Base-by-base conservation (phyloP, 2,113 vertebrate species). In the Phalacrocorax pelagicus region DNA sequence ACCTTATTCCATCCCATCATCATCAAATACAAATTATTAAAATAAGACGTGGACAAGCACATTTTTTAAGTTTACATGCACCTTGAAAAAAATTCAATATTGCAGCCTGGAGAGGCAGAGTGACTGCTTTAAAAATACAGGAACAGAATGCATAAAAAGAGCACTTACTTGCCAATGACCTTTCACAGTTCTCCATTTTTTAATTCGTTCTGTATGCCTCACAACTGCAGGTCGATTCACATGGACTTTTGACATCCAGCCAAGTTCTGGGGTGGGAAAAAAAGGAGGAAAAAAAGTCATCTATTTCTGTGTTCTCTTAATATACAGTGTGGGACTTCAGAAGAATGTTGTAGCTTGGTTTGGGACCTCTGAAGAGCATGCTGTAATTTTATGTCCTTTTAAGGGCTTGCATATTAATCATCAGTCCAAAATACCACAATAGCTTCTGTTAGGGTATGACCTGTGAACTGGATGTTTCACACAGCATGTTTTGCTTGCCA, bases 201-300 rank as follows among this genome's bases (percentile, higher is more conserved):
- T 99, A 92, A 99, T 98, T 29, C 98, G 98, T 67, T 99, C 98
- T 20, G 99, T 98, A 44, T 99, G 98, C 95, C 98, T 98, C 86
- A 99, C 94, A 66, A 99, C 98, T 20, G 99, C 99, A 32, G 99
- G 99, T 6, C 98, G 99, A 96, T 99, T 99, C 88, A 99, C 99
- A 32, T 97, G 94, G 18, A 99, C 98, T 91, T 96, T 98, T 46
- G 98, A 98, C 42, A 99, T 96, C 98, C 98, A 98, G 83, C 98
- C 98, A 87, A 99, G 98, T 77, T 99, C 99, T 99, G 88, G 47
- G 59, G 47, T 24, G 51, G 40, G 21, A 15, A 18, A 18, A 78
- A 69, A 80, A 65, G 42, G 65, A 47, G 38, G 16, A 51, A 21
- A 57, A 38, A 49, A 42, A 21, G 6, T 3, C 10, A 67, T 23